Base-by-base conservation (phyloP, 2,888 invertebrate genomes). In the Nudaria mundana region DNA sequence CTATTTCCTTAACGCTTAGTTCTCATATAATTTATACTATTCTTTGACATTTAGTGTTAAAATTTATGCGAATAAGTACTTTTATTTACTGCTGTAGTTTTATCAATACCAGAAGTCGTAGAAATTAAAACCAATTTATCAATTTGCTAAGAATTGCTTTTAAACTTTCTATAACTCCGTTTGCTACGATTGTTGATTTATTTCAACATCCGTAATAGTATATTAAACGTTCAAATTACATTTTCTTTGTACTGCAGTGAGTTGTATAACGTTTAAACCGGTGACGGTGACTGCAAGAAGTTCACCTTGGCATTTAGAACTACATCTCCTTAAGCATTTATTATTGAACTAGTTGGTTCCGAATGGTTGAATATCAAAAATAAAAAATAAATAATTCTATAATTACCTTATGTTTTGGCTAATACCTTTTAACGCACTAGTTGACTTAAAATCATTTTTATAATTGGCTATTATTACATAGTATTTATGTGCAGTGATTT, bases 301-400 rank as follows among this genome's bases (percentile, higher is more conserved):
- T 73, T 85, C 66, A 77, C 85, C 85, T 85, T 85, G 85, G 79
- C 85, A 84, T 85, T 85, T 83, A 74, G 60, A 52, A 63, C 54
- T 60, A 62, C 52, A 66, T 66, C 65, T 71, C 66, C 61, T 64
- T 53, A 63, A 63, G 59, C 51, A 50, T 56, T 49, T 55, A 64
- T 63, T 67, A 63, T 67, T 62, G 53, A 44, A 49, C 56, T 51
- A 57, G 56, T 48, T 59, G 52, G 52, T 46, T 55, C 51, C 37
- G 52, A 58, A 54, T 51, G 34, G 30, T 45, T 32, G 14, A 32
- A 37, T 46, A 40, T 36, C 34, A 31, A 11, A 3, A 12, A 7
- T 2, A 13, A 26, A 26, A 11, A 24, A 11, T 12, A 6, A n/a
- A 15, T 1, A 22, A 23, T 3, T n/a, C n/a, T n/a, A n/a, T n/a